These are phyloP conservation scores for Hyposoter didymator DNA, from an alignment of 2,888 invertebrate species.

Conservation along the genomic window DNA sequence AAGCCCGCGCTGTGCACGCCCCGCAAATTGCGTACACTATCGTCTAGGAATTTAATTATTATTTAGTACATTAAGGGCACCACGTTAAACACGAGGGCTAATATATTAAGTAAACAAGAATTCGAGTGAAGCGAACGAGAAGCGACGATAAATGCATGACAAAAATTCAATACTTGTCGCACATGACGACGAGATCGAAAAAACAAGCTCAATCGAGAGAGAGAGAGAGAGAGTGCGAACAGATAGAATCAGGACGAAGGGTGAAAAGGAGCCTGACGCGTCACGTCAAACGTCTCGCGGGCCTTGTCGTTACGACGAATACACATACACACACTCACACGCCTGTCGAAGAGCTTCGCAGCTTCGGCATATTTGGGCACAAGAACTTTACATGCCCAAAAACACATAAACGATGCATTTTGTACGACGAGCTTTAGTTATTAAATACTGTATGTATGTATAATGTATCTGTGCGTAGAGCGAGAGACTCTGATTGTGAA, in stretches of 20 bases:
- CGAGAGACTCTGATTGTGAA: conserved; percentile 35
- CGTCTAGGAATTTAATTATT: neutral
- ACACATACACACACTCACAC: neutral
- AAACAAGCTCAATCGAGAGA: neutral
- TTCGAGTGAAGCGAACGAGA: neutral
- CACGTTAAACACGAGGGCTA: conserved; percentile 26
- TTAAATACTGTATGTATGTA: conserved; percentile 69
- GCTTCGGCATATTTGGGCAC: conserved; percentile 32
- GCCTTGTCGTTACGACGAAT: conserved; percentile 16
- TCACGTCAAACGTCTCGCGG: conserved; percentile 56
- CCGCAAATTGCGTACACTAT: conserved; percentile 28
- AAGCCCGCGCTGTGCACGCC: conserved; percentile 45
- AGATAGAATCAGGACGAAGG: conserved; percentile 42
- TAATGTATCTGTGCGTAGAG: conserved; percentile 68
- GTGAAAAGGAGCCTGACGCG: conserved; percentile 25
- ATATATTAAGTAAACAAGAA: neutral
- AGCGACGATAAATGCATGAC: neutral
- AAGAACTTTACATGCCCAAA: conserved; percentile 25
- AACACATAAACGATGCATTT: conserved; percentile 66
- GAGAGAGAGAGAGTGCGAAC: conserved; percentile 24
- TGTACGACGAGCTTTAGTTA: conserved; percentile 72
- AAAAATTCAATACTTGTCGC: neutral
- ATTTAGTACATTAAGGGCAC: conserved; percentile 12
- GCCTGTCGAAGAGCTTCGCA: conserved; percentile 41
- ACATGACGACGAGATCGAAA: conserved; percentile 20